phyloP scores from a whole-genome alignment of 2,113 vertebrate species.

The Siphamia tubifer region DNA sequence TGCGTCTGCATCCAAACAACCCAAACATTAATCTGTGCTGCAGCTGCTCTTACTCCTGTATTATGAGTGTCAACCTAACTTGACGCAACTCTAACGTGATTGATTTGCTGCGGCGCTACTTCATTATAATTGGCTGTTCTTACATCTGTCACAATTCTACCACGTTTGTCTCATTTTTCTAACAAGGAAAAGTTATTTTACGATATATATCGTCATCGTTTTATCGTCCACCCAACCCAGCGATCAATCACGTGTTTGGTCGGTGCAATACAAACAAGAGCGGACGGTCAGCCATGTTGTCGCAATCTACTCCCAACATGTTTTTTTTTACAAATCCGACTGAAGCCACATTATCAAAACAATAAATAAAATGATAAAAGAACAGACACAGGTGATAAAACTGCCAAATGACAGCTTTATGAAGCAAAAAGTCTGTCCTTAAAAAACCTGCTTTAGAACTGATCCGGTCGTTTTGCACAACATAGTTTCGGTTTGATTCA shows the following conservation, averaged over 20 bases:
- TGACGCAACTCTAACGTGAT: too few relatives aligned
- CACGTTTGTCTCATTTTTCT: too few relatives aligned
- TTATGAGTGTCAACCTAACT: too few relatives aligned
- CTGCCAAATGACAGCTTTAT: not conserved
- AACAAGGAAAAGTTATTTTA: too few relatives aligned
- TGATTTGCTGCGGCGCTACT: not conserved
- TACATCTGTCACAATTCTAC: too few relatives aligned
- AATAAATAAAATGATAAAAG: not conserved
- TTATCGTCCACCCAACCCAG: too few relatives aligned
- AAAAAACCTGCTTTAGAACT: not conserved
- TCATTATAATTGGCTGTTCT: too few relatives aligned
- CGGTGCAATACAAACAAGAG: not conserved
- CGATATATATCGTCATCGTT: too few relatives aligned
- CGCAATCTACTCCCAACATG: not conserved
- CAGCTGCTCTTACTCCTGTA: too few relatives aligned
- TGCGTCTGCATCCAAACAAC: too few relatives aligned
- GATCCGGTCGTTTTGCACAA: not conserved
- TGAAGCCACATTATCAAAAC: not conserved
- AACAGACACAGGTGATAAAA: constrained; percentile 5
- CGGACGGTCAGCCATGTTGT: not conserved
- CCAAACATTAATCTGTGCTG: too few relatives aligned
- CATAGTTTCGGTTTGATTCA: constrained; percentile 32
- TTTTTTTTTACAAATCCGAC: constrained; percentile 13
- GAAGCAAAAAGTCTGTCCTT: constrained; percentile 16
- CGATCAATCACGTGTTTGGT: not conserved